Evolutionary conservation across 92 coral and sea anemone genomes (phyloP).

Genomic region (Virgularia gustaviana): DNA sequence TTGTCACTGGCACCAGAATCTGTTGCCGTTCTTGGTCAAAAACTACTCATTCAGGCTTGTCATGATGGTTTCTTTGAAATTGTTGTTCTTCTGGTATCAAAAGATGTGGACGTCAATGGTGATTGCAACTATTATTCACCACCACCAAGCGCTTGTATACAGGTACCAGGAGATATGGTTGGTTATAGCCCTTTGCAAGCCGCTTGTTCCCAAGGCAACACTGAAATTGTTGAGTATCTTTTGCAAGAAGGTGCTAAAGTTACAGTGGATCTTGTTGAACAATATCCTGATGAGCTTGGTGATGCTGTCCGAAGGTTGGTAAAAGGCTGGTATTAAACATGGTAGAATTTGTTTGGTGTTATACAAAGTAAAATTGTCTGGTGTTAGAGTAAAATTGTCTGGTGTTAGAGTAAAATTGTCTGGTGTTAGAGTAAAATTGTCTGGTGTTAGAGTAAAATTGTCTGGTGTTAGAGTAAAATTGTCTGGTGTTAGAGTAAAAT

Average conservation of each 20-base stretch:
- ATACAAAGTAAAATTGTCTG: no score
- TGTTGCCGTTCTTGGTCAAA: constrained; percentile 60
- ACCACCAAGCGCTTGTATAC: constrained; percentile 24
- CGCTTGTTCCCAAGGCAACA: constrained; percentile 71
- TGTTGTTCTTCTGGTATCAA: constrained; percentile 67
- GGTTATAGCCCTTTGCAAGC: constrained; percentile 66
- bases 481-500: no score
- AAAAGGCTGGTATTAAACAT: not conserved
- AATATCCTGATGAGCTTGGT: constrained; percentile 70
- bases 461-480: no score
- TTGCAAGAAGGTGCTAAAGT: constrained; percentile 89
- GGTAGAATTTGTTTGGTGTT: no score
- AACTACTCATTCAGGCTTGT: constrained; percentile 66
- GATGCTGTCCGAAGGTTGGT: constrained; percentile 76
- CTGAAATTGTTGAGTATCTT: constrained; percentile 61
- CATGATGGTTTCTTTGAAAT: constrained; percentile 68
- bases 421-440: no score
- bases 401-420: no score
- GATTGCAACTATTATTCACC: not conserved
- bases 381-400: no score
- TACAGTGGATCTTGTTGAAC: constrained; percentile 59
- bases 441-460: no score
- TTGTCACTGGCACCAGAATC: constrained; percentile 62
- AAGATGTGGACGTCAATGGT: constrained; percentile 64
- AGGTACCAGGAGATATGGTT: constrained; percentile 18